Conservation (phyloP, 2,888 invertebrate genomes). For the Andrena bicolor region DNA sequence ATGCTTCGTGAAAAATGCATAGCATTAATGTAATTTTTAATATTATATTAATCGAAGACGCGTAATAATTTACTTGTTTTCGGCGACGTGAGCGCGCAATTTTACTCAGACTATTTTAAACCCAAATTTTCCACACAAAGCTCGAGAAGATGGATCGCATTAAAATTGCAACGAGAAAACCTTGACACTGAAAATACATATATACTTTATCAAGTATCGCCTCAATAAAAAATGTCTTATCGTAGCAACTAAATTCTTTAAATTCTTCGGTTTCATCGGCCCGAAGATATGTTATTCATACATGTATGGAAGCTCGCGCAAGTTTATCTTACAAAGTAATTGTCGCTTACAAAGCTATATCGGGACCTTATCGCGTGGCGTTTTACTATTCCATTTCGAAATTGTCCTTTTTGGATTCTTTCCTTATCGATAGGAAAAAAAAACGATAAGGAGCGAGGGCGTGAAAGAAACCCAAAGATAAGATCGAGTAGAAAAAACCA, state of each 20-base stretch:
- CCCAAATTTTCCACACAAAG: not conserved
- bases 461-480: conserved; percentile 23
- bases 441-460: conserved; percentile 37
- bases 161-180: not conserved
- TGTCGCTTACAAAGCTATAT: conserved; percentile 27
- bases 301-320: not conserved
- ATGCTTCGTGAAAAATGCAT: too few relatives aligned
- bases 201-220: not conserved
- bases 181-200: conserved; percentile 4
- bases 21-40: too few relatives aligned
- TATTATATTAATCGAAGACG: too few relatives aligned
- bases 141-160: not conserved
- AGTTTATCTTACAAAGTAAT: conserved; percentile 38
- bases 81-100: not conserved
- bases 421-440: conserved; percentile 21
- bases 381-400: conserved; percentile 41
- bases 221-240: conserved; percentile 9
- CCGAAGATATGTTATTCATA: conserved; percentile 16
- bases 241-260: not conserved
- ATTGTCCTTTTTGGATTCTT: not conserved
- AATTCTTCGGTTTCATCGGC: not conserved
- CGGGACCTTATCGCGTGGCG: conserved; percentile 27
- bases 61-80: too few relatives aligned
- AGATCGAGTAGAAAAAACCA: conserved; percentile 4
- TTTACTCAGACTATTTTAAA: too few relatives aligned